These are phyloP conservation scores for Plodia interpunctella DNA, from an alignment of 1,140 invertebrate species.

Conservation along the genomic window DNA sequence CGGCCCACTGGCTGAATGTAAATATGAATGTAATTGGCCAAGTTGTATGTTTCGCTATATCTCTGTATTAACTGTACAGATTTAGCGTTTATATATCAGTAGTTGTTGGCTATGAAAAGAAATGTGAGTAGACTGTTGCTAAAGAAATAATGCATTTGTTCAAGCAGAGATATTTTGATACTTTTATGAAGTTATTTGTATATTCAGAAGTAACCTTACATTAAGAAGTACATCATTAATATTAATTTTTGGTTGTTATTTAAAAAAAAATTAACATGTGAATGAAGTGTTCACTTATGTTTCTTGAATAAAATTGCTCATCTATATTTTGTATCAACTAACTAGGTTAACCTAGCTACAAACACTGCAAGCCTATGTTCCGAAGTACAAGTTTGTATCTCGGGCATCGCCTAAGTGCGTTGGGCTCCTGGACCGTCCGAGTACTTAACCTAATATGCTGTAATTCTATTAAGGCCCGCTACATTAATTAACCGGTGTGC, in stretches of 20 bases:
- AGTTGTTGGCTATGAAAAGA: too few species aligned
- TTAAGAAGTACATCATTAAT: too few species aligned
- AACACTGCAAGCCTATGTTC: slow-evolving; percentile 3
- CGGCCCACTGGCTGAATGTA: slow-evolving; percentile 18
- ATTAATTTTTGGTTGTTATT: too few species aligned
- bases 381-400: slow-evolving; percentile 62
- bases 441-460: slow-evolving; percentile 74
- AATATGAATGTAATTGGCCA: slow-evolving; percentile 16
- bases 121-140: too few species aligned
- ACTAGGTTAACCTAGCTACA: neutral
- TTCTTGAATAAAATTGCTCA: neutral
- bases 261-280: too few species aligned
- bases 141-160: too few species aligned
- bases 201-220: too few species aligned
- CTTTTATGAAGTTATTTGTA: too few species aligned
- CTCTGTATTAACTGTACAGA: neutral
- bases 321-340: neutral
- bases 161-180: too few species aligned
- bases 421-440: slow-evolving; percentile 36
- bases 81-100: too few species aligned
- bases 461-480: slow-evolving; percentile 60
- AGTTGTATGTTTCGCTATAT: slow-evolving; percentile 8
- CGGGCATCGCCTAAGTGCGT: slow-evolving; percentile 35
- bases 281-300: too few species aligned
- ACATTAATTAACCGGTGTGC: slow-evolving; percentile 61